phyloP scores from a whole-genome alignment of 92 coral and sea anemone genomes.

The Actinostola sp. region DNA sequence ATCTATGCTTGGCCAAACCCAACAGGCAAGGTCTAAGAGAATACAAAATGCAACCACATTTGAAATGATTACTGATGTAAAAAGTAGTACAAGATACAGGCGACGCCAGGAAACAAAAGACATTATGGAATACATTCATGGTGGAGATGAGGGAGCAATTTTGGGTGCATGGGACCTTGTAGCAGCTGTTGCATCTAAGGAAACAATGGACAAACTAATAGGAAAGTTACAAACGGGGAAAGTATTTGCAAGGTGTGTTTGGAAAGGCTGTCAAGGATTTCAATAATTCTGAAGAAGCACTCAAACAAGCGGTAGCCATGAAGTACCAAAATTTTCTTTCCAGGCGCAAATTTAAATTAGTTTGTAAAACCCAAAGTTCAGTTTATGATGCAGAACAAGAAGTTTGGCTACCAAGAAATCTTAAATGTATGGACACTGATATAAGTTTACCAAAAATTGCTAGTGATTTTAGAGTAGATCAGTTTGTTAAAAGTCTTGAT shows the following conservation, averaged over 20 bases:
- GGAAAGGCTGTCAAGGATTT: slow-evolving; percentile 48
- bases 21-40: slow-evolving; percentile 5
- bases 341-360: slow-evolving; percentile 28
- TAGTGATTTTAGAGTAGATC: slow-evolving; percentile 2
- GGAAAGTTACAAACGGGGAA: slow-evolving; percentile 56
- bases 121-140: slow-evolving; percentile 49
- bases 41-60: background rate
- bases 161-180: slow-evolving; percentile 79
- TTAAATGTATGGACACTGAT: slow-evolving; percentile 36
- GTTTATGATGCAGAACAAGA: slow-evolving; percentile 53
- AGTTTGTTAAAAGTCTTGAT: slow-evolving; percentile 9
- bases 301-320: slow-evolving; percentile 47
- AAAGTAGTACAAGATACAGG: slow-evolving; percentile 17
- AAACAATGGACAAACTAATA: slow-evolving; percentile 47
- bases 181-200: slow-evolving; percentile 48
- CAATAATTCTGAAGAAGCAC: slow-evolving; percentile 52
- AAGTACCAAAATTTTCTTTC: slow-evolving; percentile 55
- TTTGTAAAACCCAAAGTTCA: slow-evolving; percentile 53
- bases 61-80: background rate
- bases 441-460: background rate
- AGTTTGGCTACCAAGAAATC: slow-evolving; percentile 49
- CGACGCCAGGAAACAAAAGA: slow-evolving; percentile 7
- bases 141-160: slow-evolving; percentile 53
- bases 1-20: background rate
- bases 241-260: slow-evolving; percentile 67